Evolutionary conservation across 2,797 vertebrate species (phyloP).

Genomic region (Taeniopygia guttata): DNA sequence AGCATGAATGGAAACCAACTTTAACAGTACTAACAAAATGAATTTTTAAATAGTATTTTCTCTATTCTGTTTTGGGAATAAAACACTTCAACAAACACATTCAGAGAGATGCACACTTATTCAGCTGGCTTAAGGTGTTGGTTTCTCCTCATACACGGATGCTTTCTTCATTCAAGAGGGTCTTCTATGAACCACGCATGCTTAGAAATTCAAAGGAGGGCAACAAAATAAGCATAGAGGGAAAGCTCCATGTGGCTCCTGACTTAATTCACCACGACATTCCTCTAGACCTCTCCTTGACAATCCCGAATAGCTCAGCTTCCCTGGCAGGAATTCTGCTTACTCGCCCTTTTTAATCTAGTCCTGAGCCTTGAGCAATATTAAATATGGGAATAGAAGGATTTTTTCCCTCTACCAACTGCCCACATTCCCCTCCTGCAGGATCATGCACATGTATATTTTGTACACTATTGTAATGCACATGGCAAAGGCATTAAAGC

Average conservation of each 20-base stretch:
- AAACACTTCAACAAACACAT: background rate
- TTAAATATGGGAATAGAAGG: background rate
- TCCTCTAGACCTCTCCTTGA: slow-evolving; percentile 22
- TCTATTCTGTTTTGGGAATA: background rate
- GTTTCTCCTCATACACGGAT: background rate
- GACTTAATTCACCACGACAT: background rate
- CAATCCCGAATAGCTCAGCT: background rate
- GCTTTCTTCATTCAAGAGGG: background rate
- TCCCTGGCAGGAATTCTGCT: slow-evolving; percentile 13
- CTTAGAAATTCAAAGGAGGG: background rate
- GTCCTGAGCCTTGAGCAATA: background rate
- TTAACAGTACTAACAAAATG: background rate
- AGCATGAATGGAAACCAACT: background rate
- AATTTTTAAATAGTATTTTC: background rate
- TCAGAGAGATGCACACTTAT: background rate
- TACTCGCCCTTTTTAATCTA: background rate
- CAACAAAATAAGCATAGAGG: background rate
- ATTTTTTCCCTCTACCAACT: background rate
- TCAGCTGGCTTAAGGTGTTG: background rate
- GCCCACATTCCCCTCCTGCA: background rate
- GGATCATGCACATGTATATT: background rate
- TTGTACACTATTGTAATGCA: background rate
- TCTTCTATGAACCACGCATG: background rate
- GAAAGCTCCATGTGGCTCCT: background rate
- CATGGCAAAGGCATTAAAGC: background rate